Percentiles rank a stretch among this genome's conserved stretches.
These are phyloP conservation scores for Leptobrachium ailaonicum DNA, from an alignment of 2,113 vertebrate genomes.

Conservation along the genomic window DNA sequence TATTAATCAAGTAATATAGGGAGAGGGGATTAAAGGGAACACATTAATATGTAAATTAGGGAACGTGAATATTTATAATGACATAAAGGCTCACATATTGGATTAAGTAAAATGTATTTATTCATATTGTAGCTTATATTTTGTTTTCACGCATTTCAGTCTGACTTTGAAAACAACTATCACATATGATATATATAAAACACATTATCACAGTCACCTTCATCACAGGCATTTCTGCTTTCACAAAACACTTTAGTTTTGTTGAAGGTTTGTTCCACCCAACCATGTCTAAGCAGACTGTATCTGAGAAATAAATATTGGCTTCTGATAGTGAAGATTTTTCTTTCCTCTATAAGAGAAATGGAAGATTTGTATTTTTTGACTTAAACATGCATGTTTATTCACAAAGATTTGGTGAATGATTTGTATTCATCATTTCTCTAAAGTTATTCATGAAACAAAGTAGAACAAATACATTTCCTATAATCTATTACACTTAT, in stretches of 20 bases:
- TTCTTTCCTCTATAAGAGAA: conserved; percentile 72
- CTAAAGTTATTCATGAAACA: too few species aligned
- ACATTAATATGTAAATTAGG: too few species aligned
- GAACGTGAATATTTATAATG: too few species aligned
- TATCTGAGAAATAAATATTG: conserved; percentile 82
- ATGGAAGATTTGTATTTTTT: not conserved
- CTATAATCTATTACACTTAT: too few species aligned
- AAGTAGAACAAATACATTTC: too few species aligned
- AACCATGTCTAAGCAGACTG: conserved; percentile 77
- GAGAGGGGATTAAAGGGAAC: too few species aligned
- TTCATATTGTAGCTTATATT: conserved; percentile 47
- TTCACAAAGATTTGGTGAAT: too few species aligned
- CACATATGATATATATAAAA: too few species aligned
- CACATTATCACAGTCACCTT: conserved; percentile 54
- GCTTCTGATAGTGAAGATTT: conserved; percentile 83
- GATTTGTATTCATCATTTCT: too few species aligned
- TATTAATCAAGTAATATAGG: too few species aligned
- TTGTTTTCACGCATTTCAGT: too few species aligned
- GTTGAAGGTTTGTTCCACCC: conserved; percentile 77
- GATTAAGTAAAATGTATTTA: not conserved
- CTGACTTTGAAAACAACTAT: too few species aligned
- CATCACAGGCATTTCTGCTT: conserved; percentile 28
- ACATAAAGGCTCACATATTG: not conserved
- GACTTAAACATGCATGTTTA: not conserved
- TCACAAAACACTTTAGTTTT: not conserved